Base-by-base conservation (phyloP, 1,140 invertebrate species). In the Polypedilum vanderplanki region DNA sequence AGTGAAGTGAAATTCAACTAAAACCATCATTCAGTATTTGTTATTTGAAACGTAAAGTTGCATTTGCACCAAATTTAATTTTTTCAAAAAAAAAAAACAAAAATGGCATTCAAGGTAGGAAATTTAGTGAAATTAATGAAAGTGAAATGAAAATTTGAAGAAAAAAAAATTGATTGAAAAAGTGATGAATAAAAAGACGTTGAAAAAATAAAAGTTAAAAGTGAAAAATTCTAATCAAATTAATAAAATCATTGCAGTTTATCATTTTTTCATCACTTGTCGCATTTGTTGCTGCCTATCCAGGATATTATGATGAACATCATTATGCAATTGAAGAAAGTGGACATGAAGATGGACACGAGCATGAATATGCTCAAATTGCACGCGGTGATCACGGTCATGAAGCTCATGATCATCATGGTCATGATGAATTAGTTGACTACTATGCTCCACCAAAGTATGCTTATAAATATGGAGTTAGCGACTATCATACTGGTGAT, bases 401-500 rank as follows among this genome's bases (percentile, higher is more conserved):
- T 74, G 73, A 74, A 40, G 24, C n/a, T 33, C 40, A 41, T 40
- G 73, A 15, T 8, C 10, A 40, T 33, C n/a, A 74, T 18, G 40
- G 33, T 40, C 73, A 74, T 40, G 73, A 40, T 18, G 40, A 74
- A 40, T 33, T 40, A n/a, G 73, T 70, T 22, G 65, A 70, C 20
- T 70, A 70, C 10, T 75, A 84, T 82, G 82, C 83, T 8, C 82
- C 83, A 18, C 84, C 85, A 46, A 85, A 85, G 77, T 86, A 86
- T 78, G 80, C 83, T 73, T 86, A 85, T 80, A 83, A 85, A 77
- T 86, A 86, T 76, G 85, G 85, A 24, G 85, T 87, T 17, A 83
- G 83, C 74, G 86, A 87, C 77, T 82, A 81, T 74, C 84, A 84
- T 79, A 87, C 83, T 77, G 84, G 87, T 33, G 86, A 87, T 78